Evolutionary conservation across 1,140 invertebrate genomes (phyloP), one percentile per base, ranked within the genome.

Genomic region (Epicauta chinensis): DNA sequence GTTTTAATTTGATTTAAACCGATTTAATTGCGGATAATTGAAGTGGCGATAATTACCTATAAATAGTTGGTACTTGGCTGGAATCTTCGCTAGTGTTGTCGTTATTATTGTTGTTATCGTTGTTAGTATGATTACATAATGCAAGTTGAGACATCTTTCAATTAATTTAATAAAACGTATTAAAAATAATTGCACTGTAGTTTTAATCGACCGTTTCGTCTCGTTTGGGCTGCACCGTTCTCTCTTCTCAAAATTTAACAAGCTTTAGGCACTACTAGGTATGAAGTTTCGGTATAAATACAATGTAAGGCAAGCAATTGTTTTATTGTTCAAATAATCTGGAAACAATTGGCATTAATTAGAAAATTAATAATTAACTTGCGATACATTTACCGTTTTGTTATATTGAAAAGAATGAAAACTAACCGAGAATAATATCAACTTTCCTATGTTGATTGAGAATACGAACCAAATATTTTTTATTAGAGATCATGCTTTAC

Each of bases 21-120:
- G 10, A 30, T 5, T 5, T 5, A 5, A 30, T 5, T 30, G 10
- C 4, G 10, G 10, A 30, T 5, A 30, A 10, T 30, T 30, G 4
- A 5, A 30, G 4, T 30, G 16, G n/a, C 13, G 10, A 42, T 14
- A 65, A 60, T 67, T 68, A 87, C 86, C 86, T 83, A 80, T 88
- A 88, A 75, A 88, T 87, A 54, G 85, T 87, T 48, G 81, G 81
- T 71, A 85, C 82, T 70, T 82, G 77, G 73, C 83, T 86, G 67
- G 83, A 86, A 73, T 87, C 84, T 65, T 87, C 84, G 77, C 84
- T 87, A 66, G 80, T 81, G 68, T 82, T 84, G 71, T 85, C 83
- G 52, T 82, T 80, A 71, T 82, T 83, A 69, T 82, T 83, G 69
- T 82, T 81, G 58, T 75, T 79, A 70, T 81, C 78, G 71, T 81